Conservation (phyloP, 2,888 invertebrate species). For the Eueremaeus valkanovi region DNA sequence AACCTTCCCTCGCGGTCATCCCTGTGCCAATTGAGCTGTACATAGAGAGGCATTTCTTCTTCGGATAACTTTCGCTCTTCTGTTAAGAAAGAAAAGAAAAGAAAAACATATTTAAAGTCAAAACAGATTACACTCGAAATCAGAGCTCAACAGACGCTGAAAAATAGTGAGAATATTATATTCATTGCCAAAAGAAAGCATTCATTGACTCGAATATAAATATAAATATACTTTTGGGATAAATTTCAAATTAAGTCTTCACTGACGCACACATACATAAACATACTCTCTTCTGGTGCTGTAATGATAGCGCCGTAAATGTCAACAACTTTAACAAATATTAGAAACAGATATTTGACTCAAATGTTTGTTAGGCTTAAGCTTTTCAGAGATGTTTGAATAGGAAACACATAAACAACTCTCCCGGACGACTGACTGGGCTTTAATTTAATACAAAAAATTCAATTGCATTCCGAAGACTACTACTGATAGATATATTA, state of each 20-base stretch:
- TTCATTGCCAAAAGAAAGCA: not conserved
- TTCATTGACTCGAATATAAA: not conserved
- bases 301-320: not conserved
- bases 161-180: not conserved
- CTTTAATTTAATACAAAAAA: no score
- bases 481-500: no score
- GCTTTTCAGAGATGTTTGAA: not conserved
- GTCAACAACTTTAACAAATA: constrained; percentile 2
- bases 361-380: constrained; percentile 1
- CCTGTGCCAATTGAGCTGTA: constrained; percentile 98
- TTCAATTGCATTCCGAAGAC: no score
- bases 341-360: constrained; percentile 1
- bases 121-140: no score
- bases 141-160: not conserved
- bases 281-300: not conserved
- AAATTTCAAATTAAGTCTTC: not conserved
- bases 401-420: no score
- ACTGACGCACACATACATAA: no score
- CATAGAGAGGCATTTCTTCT: constrained; percentile 89
- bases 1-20: constrained; percentile 98
- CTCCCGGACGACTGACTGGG: no score
- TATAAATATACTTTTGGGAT: no score
- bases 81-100: constrained; percentile 49
- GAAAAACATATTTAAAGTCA: no score
- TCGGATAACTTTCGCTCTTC: constrained; percentile 84